A percentile compares a stretch with the other conserved stretches of the same genome.
Conservation (phyloP, 1,140 invertebrate species). For the Drosophila sproati region DNA sequence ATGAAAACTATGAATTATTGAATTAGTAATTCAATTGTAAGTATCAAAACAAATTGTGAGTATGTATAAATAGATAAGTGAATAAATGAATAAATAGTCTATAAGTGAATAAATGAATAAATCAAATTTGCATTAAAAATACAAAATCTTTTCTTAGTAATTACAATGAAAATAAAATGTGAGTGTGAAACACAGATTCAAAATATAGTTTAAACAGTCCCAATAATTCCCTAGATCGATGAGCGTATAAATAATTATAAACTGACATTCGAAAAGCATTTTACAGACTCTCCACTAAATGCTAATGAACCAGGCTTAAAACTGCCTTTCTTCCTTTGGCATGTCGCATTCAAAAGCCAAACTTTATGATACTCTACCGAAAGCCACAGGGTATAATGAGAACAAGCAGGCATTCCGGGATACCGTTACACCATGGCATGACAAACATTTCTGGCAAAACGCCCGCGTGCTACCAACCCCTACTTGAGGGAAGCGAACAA, state of each 20-base stretch:
- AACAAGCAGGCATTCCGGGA: constrained; percentile 13
- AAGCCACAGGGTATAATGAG: constrained; percentile 33
- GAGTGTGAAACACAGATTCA: too few species aligned
- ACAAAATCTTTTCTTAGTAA: too few species aligned
- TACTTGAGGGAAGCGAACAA: constrained; percentile 60
- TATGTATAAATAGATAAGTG: too few species aligned
- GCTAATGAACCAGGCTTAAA: not conserved
- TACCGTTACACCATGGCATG: constrained; percentile 63
- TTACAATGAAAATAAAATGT: too few species aligned
- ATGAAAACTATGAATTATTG: too few species aligned
- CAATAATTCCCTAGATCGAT: not conserved
- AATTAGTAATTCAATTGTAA: too few species aligned
- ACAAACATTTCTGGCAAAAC: constrained; percentile 76
- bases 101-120: too few species aligned
- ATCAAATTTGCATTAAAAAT: too few species aligned
- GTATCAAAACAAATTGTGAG: too few species aligned
- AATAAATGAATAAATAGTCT: too few species aligned
- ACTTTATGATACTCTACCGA: not conserved
- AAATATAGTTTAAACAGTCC: too few species aligned
- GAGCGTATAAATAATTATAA: not conserved
- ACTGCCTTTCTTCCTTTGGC: not conserved
- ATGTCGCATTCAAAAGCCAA: not conserved
- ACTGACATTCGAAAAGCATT: not conserved
- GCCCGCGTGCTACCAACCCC: constrained; percentile 57
- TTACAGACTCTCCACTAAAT: not conserved